These are phyloP conservation scores for Euplagia quadripunctaria DNA, from an alignment of 2,888 invertebrate genomes.

Conservation along the genomic window DNA sequence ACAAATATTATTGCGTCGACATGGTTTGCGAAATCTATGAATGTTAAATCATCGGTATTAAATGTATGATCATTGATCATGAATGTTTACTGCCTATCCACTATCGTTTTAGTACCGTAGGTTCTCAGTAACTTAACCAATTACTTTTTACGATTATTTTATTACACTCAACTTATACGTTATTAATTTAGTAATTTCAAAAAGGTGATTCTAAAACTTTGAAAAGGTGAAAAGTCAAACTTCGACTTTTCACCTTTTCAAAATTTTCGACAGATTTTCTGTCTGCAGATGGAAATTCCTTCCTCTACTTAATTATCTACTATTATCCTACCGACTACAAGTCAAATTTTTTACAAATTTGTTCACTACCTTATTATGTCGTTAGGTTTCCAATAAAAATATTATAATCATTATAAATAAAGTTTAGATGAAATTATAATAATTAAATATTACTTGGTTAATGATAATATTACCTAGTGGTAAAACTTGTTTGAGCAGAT, in stretches of 20 bases:
- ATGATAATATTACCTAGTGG: neutral
- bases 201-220: neutral
- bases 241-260: neutral
- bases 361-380: too few species aligned
- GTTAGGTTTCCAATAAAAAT: neutral
- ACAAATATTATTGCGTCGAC: conserved; percentile 21
- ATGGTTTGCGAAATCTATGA: conserved; percentile 20
- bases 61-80: conserved; percentile 5
- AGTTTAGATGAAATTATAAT: neutral
- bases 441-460: neutral
- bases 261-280: too few species aligned
- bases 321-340: too few species aligned
- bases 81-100: neutral
- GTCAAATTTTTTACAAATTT: too few species aligned
- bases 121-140: neutral
- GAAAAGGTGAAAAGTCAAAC: neutral
- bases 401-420: neutral
- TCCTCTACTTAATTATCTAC: neutral
- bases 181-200: neutral
- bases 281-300: neutral
- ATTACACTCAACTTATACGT: neutral
- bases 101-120: neutral
- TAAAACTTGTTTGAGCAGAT: neutral
- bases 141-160: conserved; percentile 10
- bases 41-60: conserved; percentile 8